Percentiles rank a stretch among this genome's conserved stretches.
Evolutionary conservation across 2,888 invertebrate genomes (phyloP).

Genomic region (Notocelia uddmanniana): DNA sequence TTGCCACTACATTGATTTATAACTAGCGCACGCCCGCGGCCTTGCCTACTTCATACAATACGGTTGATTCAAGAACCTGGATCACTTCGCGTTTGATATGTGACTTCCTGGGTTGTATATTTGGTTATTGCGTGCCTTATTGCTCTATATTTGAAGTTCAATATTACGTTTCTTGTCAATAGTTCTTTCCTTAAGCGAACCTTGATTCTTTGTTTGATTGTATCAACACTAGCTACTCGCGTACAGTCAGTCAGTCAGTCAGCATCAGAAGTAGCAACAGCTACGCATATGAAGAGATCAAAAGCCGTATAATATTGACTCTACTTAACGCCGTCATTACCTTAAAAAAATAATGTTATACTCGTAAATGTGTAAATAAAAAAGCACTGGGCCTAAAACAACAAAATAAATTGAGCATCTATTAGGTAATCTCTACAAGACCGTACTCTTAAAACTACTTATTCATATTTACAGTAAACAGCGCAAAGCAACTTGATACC

Average conservation of each 20-base stretch:
- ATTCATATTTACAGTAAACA: conserved; percentile 42
- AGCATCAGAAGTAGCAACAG: too few relatives aligned
- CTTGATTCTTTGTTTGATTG: conserved; percentile 28
- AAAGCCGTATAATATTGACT: too few relatives aligned
- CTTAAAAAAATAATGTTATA: too few relatives aligned
- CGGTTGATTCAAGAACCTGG: conserved; percentile 37
- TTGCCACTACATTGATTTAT: conserved; percentile 63
- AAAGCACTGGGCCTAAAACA: not conserved
- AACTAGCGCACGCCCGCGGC: conserved; percentile 45
- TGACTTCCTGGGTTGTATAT: conserved; percentile 29
- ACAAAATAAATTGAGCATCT: not conserved
- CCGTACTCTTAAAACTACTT: conserved; percentile 3
- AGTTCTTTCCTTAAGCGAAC: conserved; percentile 14
- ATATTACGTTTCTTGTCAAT: conserved; percentile 2
- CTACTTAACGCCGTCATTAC: too few relatives aligned
- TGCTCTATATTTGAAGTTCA: conserved; percentile 17
- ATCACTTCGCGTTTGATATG: conserved; percentile 34
- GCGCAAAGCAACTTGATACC: conserved; percentile 38
- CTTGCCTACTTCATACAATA: conserved; percentile 44
- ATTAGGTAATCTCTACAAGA: not conserved
- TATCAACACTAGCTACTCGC: conserved; percentile 19
- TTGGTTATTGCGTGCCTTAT: conserved; percentile 14
- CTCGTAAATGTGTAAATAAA: not conserved
- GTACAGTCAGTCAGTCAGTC: too few relatives aligned
- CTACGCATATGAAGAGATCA: too few relatives aligned